Percentiles rank a stretch among this genome's conserved stretches.
Evolutionary conservation across 2,888 invertebrate genomes (phyloP).

Genomic region (Abscondita cerata): DNA sequence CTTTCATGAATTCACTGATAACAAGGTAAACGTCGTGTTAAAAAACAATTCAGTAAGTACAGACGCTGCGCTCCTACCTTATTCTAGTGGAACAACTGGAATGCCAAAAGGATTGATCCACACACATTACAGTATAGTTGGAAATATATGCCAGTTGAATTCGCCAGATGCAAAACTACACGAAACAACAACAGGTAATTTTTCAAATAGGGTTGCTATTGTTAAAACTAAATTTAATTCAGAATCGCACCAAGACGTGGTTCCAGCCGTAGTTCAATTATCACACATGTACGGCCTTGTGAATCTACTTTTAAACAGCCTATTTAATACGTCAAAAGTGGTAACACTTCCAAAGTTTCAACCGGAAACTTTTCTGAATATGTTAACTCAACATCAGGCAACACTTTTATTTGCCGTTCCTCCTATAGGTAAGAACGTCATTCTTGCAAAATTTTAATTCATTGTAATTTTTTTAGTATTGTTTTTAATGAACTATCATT

Average conservation of each 20-base stretch:
- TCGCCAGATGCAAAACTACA: slow-evolving; percentile 24
- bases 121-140: slow-evolving; percentile 65
- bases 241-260: slow-evolving; percentile 66
- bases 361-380: slow-evolving; percentile 69
- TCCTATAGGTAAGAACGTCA: slow-evolving; percentile 69
- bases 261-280: slow-evolving; percentile 77
- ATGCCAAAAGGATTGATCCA: slow-evolving; percentile 77
- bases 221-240: slow-evolving; percentile 37
- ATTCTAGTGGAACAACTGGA: slow-evolving; percentile 88
- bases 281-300: slow-evolving; percentile 83
- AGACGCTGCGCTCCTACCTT: slow-evolving; percentile 75
- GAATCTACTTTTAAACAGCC: slow-evolving; percentile 68
- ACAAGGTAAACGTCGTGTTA: slow-evolving; percentile 60
- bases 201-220: not conserved
- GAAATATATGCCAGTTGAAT: slow-evolving; percentile 53
- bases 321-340: slow-evolving; percentile 58
- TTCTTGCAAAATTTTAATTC: not conserved
- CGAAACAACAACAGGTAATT: slow-evolving; percentile 16
- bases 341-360: slow-evolving; percentile 78
- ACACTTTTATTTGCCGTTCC: slow-evolving; percentile 78
- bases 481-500: slow-evolving; percentile 71
- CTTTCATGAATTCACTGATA: slow-evolving; percentile 67
- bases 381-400: slow-evolving; percentile 68
- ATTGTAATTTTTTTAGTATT: slow-evolving; percentile 62
- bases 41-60: slow-evolving; percentile 58